A percentile compares a stretch with the other conserved stretches of the same genome.
Conservation (phyloP, 2,113 vertebrate genomes). For the Serinus canaria region DNA sequence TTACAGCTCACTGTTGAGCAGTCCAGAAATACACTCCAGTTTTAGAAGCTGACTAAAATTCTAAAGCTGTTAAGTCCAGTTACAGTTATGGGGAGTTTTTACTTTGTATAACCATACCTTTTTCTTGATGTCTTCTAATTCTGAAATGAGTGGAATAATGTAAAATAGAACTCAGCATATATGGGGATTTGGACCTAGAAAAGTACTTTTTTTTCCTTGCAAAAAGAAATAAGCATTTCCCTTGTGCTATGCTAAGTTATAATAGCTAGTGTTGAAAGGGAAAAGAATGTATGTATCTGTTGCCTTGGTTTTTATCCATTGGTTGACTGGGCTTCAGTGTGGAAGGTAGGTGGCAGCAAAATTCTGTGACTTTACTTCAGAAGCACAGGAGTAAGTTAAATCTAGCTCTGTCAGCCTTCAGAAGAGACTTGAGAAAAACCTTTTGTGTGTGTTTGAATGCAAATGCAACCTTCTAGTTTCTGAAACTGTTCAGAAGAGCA, state of each 20-base stretch:
- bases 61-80: not conserved
- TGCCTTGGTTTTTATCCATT: not conserved
- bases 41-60: not conserved
- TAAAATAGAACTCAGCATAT: not conserved
- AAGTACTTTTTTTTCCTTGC: no score
- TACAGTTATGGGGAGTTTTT: not conserved
- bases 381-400: not conserved
- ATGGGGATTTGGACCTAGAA: not conserved
- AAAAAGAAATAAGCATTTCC: not conserved
- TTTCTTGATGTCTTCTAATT: not conserved
- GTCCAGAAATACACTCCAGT: not conserved
- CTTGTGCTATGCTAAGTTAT: not conserved
- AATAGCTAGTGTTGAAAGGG: not conserved
- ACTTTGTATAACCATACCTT: not conserved
- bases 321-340: not conserved
- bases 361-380: not conserved
- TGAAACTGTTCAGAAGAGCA: not conserved
- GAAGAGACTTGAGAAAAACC: not conserved
- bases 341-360: slow-evolving; percentile 40
- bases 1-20: not conserved
- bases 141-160: not conserved
- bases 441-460: accelerated
- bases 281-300: not conserved
- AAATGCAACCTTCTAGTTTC: not conserved
- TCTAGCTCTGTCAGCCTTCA: not conserved